A percentile compares a stretch with the other conserved stretches of the same genome.
phyloP scores from a whole-genome alignment of 2,888 invertebrate species.

The Halictus quadricinctus region DNA sequence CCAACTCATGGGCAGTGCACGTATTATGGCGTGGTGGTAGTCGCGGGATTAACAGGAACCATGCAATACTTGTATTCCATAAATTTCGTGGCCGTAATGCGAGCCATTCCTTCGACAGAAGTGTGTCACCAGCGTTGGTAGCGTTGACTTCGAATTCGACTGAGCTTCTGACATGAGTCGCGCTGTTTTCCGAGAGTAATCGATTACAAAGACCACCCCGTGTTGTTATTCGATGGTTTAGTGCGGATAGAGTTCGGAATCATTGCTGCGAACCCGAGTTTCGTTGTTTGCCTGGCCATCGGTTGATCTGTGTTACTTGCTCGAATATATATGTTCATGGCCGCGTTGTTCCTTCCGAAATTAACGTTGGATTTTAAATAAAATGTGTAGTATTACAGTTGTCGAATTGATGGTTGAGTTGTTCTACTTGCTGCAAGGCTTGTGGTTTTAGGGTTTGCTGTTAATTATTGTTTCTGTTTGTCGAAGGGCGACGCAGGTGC shows the following conservation, averaged over 20 bases:
- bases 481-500: neutral
- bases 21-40: neutral
- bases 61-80: conserved; percentile 28
- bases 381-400: neutral
- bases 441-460: neutral
- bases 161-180: neutral
- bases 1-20: neutral
- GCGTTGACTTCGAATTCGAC: conserved; percentile 7
- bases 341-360: neutral
- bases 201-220: neutral
- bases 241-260: neutral
- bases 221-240: neutral
- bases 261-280: neutral
- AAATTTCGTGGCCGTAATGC: conserved; percentile 15
- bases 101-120: neutral
- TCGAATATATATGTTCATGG: neutral
- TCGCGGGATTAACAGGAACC: conserved; percentile 38
- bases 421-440: neutral
- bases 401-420: neutral
- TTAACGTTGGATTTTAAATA: neutral
- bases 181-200: neutral
- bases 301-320: neutral
- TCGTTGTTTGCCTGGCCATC: neutral
- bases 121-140: neutral
- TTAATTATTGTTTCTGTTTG: neutral